Conservation (phyloP, 2,888 invertebrate genomes). For the Dicycla oo region DNA sequence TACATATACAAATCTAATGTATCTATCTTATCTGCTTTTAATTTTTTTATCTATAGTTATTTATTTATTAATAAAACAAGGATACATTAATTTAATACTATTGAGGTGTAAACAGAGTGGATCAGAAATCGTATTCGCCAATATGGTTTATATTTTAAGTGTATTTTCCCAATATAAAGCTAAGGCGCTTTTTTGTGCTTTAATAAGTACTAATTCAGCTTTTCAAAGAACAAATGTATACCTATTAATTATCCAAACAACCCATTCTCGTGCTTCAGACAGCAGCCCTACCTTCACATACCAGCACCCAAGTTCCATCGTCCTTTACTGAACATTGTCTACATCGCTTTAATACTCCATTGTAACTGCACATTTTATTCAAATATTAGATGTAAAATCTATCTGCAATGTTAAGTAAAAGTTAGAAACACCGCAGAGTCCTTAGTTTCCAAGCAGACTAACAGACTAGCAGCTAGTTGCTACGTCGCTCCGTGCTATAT, state of each 20-base stretch:
- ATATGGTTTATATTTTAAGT: too few species aligned
- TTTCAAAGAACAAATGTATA: not conserved
- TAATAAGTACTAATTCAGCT: not conserved
- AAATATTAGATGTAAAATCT: constrained; percentile 1
- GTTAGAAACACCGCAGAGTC: constrained; percentile 29
- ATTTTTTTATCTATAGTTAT: constrained; percentile 3
- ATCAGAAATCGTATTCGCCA: not conserved
- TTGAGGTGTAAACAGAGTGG: not conserved
- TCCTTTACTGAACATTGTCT: not conserved
- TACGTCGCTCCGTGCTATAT: constrained; percentile 3
- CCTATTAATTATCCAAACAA: not conserved
- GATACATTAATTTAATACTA: constrained; percentile 6
- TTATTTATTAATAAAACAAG: constrained; percentile 14
- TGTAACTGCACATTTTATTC: not conserved
- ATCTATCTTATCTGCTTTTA: constrained; percentile 25
- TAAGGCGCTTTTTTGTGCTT: too few species aligned
- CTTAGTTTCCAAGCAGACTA: constrained; percentile 4
- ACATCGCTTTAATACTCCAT: not conserved
- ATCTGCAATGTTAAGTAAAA: constrained; percentile 46
- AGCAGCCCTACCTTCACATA: not conserved
- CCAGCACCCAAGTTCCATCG: not conserved
- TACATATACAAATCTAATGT: constrained; percentile 18
- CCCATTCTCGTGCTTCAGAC: not conserved
- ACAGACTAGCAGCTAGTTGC: not conserved
- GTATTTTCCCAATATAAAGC: too few species aligned